These are phyloP conservation scores for Achroia grisella DNA, from an alignment of 1,140 invertebrate species.

Conservation along the genomic window DNA sequence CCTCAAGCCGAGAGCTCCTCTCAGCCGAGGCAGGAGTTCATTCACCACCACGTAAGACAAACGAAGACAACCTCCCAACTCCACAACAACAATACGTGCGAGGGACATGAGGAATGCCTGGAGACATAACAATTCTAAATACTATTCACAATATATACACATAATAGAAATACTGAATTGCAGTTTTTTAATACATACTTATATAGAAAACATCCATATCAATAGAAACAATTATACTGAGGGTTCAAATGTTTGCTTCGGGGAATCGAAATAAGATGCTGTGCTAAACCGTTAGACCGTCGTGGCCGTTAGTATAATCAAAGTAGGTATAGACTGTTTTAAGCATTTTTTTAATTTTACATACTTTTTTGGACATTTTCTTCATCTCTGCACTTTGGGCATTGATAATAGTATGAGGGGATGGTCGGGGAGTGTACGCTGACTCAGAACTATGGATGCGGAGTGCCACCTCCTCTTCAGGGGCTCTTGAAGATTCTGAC, in stretches of 20 bases:
- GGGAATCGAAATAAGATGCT: no score
- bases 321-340: not conserved
- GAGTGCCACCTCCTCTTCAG: constrained; percentile 47
- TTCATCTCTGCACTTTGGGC: constrained; percentile 36
- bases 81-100: constrained; percentile 40
- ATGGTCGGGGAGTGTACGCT: constrained; percentile 38
- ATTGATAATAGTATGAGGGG: constrained; percentile 39
- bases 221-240: no score
- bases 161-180: no score
- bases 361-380: constrained; percentile 56
- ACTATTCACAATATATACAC: no score
- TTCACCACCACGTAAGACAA: constrained; percentile 54
- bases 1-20: constrained; percentile 36
- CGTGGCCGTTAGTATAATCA: not conserved
- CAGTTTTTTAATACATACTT: no score
- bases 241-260: no score
- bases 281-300: no score
- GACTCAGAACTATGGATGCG: constrained; percentile 47
- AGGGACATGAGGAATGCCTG: constrained; percentile 62
- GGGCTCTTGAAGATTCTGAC: constrained; percentile 37
- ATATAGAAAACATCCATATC: no score
- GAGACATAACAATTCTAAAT: not conserved
- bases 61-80: constrained; percentile 35
- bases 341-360: not conserved
- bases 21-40: constrained; percentile 48